A percentile compares a stretch with the other conserved stretches of the same genome.
phyloP scores from a whole-genome alignment of 2,113 vertebrate species.

The Cyprinus carpio region DNA sequence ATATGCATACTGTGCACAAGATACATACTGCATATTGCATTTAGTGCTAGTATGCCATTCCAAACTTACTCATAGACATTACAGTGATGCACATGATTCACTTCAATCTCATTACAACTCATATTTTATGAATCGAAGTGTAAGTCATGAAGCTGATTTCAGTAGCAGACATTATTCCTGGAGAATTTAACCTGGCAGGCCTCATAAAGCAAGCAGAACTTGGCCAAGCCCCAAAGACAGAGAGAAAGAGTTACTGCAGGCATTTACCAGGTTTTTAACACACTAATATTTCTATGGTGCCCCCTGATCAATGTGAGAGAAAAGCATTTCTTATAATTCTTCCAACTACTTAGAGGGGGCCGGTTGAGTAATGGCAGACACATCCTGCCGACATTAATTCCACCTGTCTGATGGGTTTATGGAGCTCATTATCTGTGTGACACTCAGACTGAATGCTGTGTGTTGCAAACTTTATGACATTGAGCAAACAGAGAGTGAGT shows the following conservation, averaged over 20 bases:
- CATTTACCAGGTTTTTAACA: slow-evolving; percentile 85
- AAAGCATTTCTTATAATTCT: slow-evolving; percentile 99
- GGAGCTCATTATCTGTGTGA: slow-evolving; percentile 99
- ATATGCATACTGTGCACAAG: too few species aligned
- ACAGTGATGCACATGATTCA: slow-evolving; percentile 37
- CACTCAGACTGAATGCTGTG: slow-evolving; percentile 85
- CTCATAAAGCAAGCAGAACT: slow-evolving; percentile 60
- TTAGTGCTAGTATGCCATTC: neutral
- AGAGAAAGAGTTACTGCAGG: slow-evolving; percentile 73
- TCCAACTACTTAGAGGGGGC: slow-evolving; percentile 93
- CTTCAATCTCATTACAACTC: slow-evolving; percentile 51
- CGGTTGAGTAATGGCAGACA: slow-evolving; percentile 91
- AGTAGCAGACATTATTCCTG: slow-evolving; percentile 60
- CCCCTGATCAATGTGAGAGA: slow-evolving; percentile 93
- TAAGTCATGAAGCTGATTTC: slow-evolving; percentile 49
- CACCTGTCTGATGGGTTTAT: slow-evolving; percentile 95
- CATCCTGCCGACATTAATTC: slow-evolving; percentile 94
- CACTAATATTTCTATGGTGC: slow-evolving; percentile 90
- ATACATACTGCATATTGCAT: neutral
- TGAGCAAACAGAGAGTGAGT: slow-evolving; percentile 69
- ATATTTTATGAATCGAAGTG: slow-evolving; percentile 52
- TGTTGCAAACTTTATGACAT: slow-evolving; percentile 81
- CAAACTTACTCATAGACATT: neutral
- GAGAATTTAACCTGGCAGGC: slow-evolving; percentile 59
- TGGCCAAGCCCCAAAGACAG: slow-evolving; percentile 59